These are phyloP conservation scores for Prolemur simus DNA, from an alignment of 2,113 vertebrate species.

Conservation along the genomic window DNA sequence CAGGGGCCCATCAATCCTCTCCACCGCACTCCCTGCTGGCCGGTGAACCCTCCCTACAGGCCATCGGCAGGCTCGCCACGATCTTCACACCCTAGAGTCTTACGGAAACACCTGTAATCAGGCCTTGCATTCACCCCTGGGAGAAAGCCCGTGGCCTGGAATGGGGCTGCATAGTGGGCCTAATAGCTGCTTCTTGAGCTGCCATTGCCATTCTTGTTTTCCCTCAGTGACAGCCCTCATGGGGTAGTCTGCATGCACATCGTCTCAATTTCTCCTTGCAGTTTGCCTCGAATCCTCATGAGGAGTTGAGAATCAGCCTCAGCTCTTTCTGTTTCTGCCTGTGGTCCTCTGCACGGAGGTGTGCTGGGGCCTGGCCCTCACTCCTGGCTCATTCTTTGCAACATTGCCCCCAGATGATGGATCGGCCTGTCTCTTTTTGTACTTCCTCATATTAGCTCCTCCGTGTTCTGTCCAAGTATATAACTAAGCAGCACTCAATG, in stretches of 20 bases:
- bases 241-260: rapidly evolving
- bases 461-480: not conserved
- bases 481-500: not conserved
- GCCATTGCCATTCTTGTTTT: not conserved
- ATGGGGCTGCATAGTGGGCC: too few species aligned
- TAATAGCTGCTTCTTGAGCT: not conserved
- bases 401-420: not conserved
- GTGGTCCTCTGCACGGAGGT: not conserved
- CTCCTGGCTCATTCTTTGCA: not conserved
- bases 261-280: not conserved
- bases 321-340: not conserved
- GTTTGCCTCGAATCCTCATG: not conserved
- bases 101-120: not conserved
- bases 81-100: not conserved
- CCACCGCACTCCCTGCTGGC: too few species aligned
- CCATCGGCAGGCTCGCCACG: too few species aligned
- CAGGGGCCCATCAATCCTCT: not conserved
- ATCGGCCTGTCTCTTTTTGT: not conserved
- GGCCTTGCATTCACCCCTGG: not conserved
- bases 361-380: not conserved
- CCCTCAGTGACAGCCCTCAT: not conserved
- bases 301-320: not conserved
- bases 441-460: not conserved
- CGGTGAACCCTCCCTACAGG: rapidly evolving
- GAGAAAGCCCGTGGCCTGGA: not conserved